phyloP scores from a whole-genome alignment of 2,888 invertebrate species.

The Tinea trinotella region DNA sequence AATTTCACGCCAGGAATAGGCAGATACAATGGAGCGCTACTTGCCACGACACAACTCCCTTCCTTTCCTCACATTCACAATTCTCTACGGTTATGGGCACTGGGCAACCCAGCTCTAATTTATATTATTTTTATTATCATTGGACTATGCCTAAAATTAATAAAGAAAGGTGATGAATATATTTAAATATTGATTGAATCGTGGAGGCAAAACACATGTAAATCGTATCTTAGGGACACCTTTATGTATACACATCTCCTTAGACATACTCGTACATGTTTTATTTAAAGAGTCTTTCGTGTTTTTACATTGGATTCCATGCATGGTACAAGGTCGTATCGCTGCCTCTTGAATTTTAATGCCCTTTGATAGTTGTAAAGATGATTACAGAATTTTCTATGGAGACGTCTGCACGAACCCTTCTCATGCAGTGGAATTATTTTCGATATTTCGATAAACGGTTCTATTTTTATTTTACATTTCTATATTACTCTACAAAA shows the following conservation, averaged over 20 bases:
- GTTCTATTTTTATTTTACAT: no score
- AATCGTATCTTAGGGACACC: slow-evolving; percentile 23
- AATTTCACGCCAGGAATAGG: no score
- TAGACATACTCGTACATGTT: slow-evolving; percentile 39
- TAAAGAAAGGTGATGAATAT: no score
- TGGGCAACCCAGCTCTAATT: no score
- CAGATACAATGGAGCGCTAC: no score
- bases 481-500: no score
- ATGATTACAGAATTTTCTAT: slow-evolving; percentile 36
- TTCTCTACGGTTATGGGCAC: no score
- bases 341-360: slow-evolving; percentile 63
- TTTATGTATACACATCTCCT: slow-evolving; percentile 33
- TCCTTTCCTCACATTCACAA: no score
- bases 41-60: no score
- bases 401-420: slow-evolving; percentile 28
- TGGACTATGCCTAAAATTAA: no score
- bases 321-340: slow-evolving; percentile 44
- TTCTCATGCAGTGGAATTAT: slow-evolving; percentile 22
- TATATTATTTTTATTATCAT: no score
- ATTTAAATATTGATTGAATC: no score
- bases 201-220: background rate
- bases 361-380: slow-evolving; percentile 63
- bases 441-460: background rate
- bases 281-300: slow-evolving; percentile 31
- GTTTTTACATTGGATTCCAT: slow-evolving; percentile 27